A percentile compares a stretch with the other conserved stretches of the same genome.
Conservation (phyloP, 2,797 vertebrate genomes). For the Melanotaenia maccullochi region DNA sequence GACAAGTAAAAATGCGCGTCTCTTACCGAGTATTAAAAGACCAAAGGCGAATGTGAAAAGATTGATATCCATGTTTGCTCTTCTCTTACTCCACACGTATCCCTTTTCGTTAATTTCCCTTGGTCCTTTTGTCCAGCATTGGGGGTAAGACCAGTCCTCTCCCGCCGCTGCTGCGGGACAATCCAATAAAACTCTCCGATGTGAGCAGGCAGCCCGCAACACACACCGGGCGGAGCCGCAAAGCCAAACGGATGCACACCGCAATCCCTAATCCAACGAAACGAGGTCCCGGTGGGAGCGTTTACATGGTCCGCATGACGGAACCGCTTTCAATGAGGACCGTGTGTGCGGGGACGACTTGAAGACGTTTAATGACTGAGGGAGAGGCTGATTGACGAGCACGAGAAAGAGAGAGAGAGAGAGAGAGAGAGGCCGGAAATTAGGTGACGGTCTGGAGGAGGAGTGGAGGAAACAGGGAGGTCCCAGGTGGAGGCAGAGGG, state of each 20-base stretch:
- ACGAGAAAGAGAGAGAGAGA: conserved; percentile 5
- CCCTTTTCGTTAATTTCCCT: background rate
- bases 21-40: conserved; percentile 67
- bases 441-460: conserved; percentile 66
- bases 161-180: conserved; percentile 51
- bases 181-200: conserved; percentile 56
- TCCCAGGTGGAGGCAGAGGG: conserved; percentile 57
- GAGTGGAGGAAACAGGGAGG: conserved; percentile 53
- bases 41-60: conserved; percentile 33
- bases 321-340: conserved; percentile 4
- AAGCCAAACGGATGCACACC: conserved; percentile 19
- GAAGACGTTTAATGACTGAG: background rate
- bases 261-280: conserved; percentile 7
- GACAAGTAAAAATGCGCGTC: conserved; percentile 22
- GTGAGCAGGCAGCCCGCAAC: conserved; percentile 27
- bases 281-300: background rate
- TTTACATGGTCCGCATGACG: conserved; percentile 9
- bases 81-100: conserved; percentile 3
- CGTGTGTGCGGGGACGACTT: background rate
- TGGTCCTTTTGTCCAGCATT: conserved; percentile 56
- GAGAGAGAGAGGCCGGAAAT: conserved; percentile 66
- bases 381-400: background rate
- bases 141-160: conserved; percentile 43
- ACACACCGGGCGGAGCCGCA: conserved; percentile 58
- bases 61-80: conserved; percentile 35